Evolutionary conservation across 2,797 vertebrate species (phyloP), one percentile per base, ranked within the genome.

Genomic region (Pseudomugil gertrudae): DNA sequence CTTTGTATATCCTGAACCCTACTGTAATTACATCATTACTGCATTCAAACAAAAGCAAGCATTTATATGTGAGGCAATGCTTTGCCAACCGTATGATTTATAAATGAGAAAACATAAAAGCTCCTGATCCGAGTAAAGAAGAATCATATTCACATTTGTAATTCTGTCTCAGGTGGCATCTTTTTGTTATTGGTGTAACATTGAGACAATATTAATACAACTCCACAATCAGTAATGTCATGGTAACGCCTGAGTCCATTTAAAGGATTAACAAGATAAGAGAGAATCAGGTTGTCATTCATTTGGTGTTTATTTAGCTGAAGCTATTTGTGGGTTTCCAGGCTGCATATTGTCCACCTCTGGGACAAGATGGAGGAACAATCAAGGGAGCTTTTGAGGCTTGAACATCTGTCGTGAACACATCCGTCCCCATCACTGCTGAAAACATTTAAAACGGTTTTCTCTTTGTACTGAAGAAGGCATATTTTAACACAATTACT

Each of bases 361-460:
- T 72, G 69, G 63, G 74, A 66, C 57, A 67, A 65, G 52, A 63
- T 67, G 33, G 67, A 63, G 40, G 47, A 87, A 88, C 76, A 85
- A 81, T 81, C 77, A 74, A 56, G 79, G 80, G 86, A 89, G 63
- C 10, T 2, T 81, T 72, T 5, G 23, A 72, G 66, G 67, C 71
- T 67, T 52, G 52, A 90, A 88, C 91, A 93, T 89, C 87, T 91
- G 87, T 81, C 85, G 67, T 69, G 61, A 89, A 81, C 80, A 86
- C 88, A 87, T 86, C 78, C 74, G 84, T 76, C 79, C 76, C 73
- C 72, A 68, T 83, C 55, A 54, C 62, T 24, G 62, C 66, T 70
- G 61, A 33, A 27, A 55, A 71, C 61, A 38, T 78, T 83, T 69
- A 66, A 66, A 71, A 57, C 56, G 62, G 67, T 69, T n/a, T 65